Conservation (phyloP, 2,113 vertebrate genomes). For the Bettongia penicillata region DNA sequence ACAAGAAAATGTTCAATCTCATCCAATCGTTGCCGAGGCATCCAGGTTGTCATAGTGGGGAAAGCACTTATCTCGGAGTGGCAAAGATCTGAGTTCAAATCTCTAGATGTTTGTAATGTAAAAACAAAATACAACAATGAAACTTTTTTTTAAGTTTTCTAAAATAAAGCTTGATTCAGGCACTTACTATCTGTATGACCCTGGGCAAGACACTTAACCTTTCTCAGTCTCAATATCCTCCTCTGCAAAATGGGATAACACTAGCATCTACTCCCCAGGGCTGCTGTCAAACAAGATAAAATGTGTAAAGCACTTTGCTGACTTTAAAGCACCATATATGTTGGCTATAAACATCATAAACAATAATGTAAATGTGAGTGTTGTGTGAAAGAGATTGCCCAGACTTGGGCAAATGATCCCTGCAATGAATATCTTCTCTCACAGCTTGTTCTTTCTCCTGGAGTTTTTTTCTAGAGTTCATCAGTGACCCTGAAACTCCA, state of each 20-base stretch:
- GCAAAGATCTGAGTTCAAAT: neutral
- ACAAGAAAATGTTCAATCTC: neutral
- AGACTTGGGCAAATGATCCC: neutral
- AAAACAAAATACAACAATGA: neutral
- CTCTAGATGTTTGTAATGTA: neutral
- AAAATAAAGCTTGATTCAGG: neutral
- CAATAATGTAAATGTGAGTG: neutral
- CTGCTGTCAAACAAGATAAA: neutral
- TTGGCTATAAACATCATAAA: neutral
- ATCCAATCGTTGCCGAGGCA: neutral
- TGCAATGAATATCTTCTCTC: neutral
- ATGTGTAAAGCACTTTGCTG: neutral
- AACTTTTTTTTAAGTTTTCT: neutral
- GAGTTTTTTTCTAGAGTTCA: slow-evolving; percentile 93
- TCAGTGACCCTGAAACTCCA: slow-evolving; percentile 83
- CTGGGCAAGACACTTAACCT: neutral
- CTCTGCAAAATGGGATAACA: neutral
- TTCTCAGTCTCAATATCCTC: neutral
- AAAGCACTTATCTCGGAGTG: neutral
- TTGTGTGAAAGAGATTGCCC: neutral
- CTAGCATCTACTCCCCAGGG: neutral
- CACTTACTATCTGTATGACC: neutral
- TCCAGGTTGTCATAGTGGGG: neutral
- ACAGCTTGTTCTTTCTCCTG: slow-evolving; percentile 17
- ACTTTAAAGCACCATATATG: neutral